Percentiles rank a stretch among this genome's conserved stretches.
phyloP scores from a whole-genome alignment of 2,797 vertebrate species.

The Knipowitschia caucasica region DNA sequence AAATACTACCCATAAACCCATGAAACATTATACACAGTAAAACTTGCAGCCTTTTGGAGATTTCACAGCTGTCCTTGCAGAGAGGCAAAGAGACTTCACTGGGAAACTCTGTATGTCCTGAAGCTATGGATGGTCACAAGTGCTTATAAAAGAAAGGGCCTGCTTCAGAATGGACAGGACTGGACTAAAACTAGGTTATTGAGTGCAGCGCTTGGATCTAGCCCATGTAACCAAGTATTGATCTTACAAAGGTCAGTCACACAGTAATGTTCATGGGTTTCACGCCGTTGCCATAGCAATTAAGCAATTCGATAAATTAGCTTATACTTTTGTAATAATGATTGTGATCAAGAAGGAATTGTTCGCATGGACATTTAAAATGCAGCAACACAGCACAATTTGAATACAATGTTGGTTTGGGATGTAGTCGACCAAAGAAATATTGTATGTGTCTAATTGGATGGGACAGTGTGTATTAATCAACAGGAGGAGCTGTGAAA shows the following conservation, averaged over 20 bases:
- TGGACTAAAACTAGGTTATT: constrained; percentile 13
- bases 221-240: neutral
- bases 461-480: too few species aligned
- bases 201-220: constrained; percentile 1
- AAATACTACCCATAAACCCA: constrained; percentile 49
- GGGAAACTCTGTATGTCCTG: constrained; percentile 30
- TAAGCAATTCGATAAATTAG: too few species aligned
- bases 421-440: too few species aligned
- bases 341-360: too few species aligned
- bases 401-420: too few species aligned
- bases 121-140: constrained; percentile 48
- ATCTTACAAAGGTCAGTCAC: neutral
- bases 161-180: constrained; percentile 15
- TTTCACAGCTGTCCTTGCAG: constrained; percentile 32
- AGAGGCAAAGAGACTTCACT: constrained; percentile 21
- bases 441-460: too few species aligned
- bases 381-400: too few species aligned
- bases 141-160: constrained; percentile 30
- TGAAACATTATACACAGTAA: constrained; percentile 45
- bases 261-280: too few species aligned
- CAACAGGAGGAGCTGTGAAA: too few species aligned
- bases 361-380: too few species aligned
- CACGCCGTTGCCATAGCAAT: too few species aligned
- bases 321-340: too few species aligned
- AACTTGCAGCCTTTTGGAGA: constrained; percentile 47